Conservation (phyloP, 2,113 vertebrate species). For the Indicator maculatus region DNA sequence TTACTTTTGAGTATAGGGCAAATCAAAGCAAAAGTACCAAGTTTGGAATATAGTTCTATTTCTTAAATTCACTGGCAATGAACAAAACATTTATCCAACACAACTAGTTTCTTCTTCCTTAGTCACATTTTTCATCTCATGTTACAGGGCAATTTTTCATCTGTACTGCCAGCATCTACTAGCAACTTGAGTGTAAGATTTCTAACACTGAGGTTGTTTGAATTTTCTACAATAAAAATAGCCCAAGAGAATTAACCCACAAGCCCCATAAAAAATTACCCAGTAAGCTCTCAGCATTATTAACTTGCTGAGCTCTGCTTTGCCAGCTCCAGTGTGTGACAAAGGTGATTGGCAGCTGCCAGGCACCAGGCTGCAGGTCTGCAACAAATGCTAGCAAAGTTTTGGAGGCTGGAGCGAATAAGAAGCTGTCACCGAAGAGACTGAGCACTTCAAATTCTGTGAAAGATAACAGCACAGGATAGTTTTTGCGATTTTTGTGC, state of each 20-base stretch:
- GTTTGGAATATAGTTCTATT: background rate
- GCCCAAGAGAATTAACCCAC: background rate
- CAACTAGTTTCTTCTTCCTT: background rate
- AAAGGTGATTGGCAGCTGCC: constrained; percentile 22
- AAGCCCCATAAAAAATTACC: background rate
- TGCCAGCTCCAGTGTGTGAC: background rate
- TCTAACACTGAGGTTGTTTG: background rate
- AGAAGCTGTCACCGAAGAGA: constrained; percentile 42
- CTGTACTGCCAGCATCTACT: background rate
- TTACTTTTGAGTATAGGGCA: background rate
- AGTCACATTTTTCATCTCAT: background rate
- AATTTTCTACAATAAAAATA: constrained; percentile 36
- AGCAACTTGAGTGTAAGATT: background rate
- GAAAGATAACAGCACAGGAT: background rate
- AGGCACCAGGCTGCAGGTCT: constrained; percentile 10
- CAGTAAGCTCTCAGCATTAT: background rate
- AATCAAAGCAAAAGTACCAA: background rate
- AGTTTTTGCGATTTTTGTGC: constrained; percentile 9
- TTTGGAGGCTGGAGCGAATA: constrained; percentile 28
- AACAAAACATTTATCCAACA: background rate
- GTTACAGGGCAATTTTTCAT: background rate
- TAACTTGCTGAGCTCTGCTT: constrained; percentile 1
- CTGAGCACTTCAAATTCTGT: constrained; percentile 25
- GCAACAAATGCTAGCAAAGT: constrained; percentile 14
- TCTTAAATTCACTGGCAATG: background rate